Evolutionary conservation across 2,888 invertebrate species (phyloP), one percentile per base, ranked within the genome.

Genomic region (Nomada fucata): DNA sequence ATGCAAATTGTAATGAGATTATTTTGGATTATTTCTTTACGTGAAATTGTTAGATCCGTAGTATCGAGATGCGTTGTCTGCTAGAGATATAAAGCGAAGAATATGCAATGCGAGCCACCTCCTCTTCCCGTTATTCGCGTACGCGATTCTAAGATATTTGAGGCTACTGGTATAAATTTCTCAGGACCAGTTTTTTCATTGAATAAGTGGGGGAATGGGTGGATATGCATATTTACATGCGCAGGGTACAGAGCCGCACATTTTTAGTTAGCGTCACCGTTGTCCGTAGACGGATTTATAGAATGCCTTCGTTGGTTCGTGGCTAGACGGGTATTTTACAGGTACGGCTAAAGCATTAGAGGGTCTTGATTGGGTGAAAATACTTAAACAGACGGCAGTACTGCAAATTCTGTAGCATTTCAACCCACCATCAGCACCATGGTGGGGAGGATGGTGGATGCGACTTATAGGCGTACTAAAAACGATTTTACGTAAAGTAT

Each of bases 171-270:
- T 9, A 79, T 92, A 2, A 92, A 93, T 84, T 85, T 93, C 59
- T 85, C 89, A 0, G 93, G 94, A 0, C 93, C 93, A 0, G 26
- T 93, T 85, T 44, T 78, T 70, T n/a, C n/a, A 20, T 82, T 89
- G 20, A 70, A 57, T 85, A 75, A 18, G 80, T n/a, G 81, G 11
- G 23, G 73, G 20, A 89, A n/a, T n/a, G 64, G 65, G 26, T 93
- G 89, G 86, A 86, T 93, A 2, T 84, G 88, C 20, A 44, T 94
- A 5, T 91, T 89, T 67, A 93, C 93, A 0, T 94, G 93, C 85
- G 90, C 92, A 0, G 82, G 91, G 0, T 92, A 91, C 42, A 67
- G 92, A 26, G 89, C 90, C 0, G 84, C 93, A 7, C 93, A 93
- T 74, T 82, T 94, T 9, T 93, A 93, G 75, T 36, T 91, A 5